These are phyloP conservation scores for Drosophila yakuba DNA, from an alignment of 1,140 invertebrate species.

Conservation along the genomic window DNA sequence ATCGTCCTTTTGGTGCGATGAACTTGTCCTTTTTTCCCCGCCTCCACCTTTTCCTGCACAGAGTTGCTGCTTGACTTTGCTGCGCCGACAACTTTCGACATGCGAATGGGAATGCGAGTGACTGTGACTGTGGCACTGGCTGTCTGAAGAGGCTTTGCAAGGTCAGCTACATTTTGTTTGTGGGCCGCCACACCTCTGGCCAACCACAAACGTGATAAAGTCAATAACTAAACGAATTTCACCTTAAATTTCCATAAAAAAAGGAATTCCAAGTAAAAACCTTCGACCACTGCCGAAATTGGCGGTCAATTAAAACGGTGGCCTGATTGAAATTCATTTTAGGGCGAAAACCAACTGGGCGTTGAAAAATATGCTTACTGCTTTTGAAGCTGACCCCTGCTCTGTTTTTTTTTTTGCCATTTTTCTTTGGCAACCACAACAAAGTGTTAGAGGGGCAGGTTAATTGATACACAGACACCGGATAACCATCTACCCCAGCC, in stretches of 20 bases:
- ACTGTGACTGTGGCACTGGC: conserved; percentile 38
- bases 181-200: conserved; percentile 3
- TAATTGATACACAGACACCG: conserved; percentile 76
- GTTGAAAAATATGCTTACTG: conserved; percentile 48
- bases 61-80: conserved; percentile 41
- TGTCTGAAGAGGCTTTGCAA: conserved; percentile 53
- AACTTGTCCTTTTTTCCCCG: conserved; percentile 56
- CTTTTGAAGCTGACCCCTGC: background rate
- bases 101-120: conserved; percentile 25
- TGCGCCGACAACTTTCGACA: conserved; percentile 55
- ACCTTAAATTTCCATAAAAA: conserved; percentile 6
- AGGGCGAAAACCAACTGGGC: background rate
- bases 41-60: conserved; percentile 36
- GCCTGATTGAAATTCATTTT: conserved; percentile 32
- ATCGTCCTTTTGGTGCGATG: conserved; percentile 70
- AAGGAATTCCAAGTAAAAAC: background rate
- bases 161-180: conserved; percentile 51
- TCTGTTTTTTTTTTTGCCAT: background rate
- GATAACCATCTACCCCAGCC: conserved; percentile 12
- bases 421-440: conserved; percentile 52
- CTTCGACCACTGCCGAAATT: conserved; percentile 27
- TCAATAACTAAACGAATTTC: conserved; percentile 68
- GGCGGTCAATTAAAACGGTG: conserved; percentile 64
- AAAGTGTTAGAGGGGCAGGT: conserved; percentile 69
- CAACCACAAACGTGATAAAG: conserved; percentile 69